Evolutionary conservation across 2,888 invertebrate species (phyloP).

Genomic region (Mesorhabditis spiculigera): DNA sequence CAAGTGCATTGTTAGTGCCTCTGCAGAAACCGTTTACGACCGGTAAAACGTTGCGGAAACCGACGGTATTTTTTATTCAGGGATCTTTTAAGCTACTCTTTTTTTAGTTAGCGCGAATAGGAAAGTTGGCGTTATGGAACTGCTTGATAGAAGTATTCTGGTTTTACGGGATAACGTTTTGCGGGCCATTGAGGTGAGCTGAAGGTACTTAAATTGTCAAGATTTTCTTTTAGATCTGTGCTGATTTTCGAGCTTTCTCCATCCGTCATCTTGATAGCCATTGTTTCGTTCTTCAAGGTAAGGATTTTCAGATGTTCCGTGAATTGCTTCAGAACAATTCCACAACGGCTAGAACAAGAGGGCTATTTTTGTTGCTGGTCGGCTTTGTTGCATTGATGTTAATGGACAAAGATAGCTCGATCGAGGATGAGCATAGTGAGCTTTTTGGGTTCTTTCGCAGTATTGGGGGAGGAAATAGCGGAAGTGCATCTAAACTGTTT

Average conservation of each 20-base stretch:
- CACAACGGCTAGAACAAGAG: conserved; percentile 60
- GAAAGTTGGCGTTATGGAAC: conserved; percentile 44
- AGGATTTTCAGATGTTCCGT: not conserved
- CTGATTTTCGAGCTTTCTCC: conserved; percentile 64
- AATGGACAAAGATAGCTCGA: conserved; percentile 64
- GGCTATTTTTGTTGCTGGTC: conserved; percentile 60
- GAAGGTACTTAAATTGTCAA: not conserved
- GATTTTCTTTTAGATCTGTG: conserved; percentile 52
- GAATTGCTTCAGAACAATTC: conserved; percentile 15
- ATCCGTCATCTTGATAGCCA: conserved; percentile 62
- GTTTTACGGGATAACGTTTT: conserved; percentile 65
- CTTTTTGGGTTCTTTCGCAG: too few species aligned
- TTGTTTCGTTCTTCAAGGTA: conserved; percentile 61
- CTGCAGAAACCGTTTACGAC: conserved; percentile 63
- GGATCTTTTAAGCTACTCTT: not conserved
- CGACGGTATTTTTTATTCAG: conserved; percentile 24
- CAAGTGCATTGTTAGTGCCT: conserved; percentile 60
- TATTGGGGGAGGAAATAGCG: too few species aligned
- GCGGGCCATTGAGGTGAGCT: conserved; percentile 63
- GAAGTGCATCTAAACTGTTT: too few species aligned
- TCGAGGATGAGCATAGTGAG: conserved; percentile 60
- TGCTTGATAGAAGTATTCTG: conserved; percentile 62
- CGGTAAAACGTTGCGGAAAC: conserved; percentile 58
- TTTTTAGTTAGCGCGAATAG: conserved; percentile 41
- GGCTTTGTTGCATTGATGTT: conserved; percentile 63